Base-by-base conservation (phyloP, 2,113 vertebrate genomes). In the Albula glossodonta region DNA sequence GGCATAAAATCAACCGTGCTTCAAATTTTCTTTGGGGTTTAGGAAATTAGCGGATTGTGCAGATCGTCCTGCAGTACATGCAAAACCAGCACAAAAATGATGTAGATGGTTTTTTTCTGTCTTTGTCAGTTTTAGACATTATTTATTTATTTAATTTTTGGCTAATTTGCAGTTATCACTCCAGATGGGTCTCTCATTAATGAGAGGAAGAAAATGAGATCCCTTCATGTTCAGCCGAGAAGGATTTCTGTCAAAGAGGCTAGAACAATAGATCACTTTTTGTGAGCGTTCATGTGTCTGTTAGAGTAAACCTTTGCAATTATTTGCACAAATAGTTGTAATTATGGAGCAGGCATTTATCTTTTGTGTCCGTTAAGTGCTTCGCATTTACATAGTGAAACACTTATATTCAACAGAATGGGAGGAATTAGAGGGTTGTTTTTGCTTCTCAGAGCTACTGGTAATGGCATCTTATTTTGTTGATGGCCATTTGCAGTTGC, bases 321-420 rank as follows among this genome's bases (percentile, higher is more conserved):
- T 94, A 94, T 93, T 93, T 91, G 92, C 90, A 87, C 91, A 93
- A 93, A 94, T 94, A 92, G 93, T 90, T 87, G 93, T 93, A 93
- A 94, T 94, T 93, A 94, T 90, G 89, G 90, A 89, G 90, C 86
- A 88, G 87, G 89, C 90, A 92, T 94, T 93, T 92, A 92, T 94
- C 92, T 93, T 88, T 91, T 66, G 85, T 66, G 84, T 86, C 87
- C 85, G 85, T 89, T 90, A 93, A 90, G 87, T 92, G 83, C 70
- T 19, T 78, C 11, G 11, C 41, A 78, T 78, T 85, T 80, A 56
- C 77, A 85, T 85, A 85, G 84, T 5, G n/a, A 52, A 85, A 57
- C 77, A 79, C 84, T 84, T 78, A 49, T 5, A 56, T 17, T 85
- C 84, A n/a, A 51, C 89, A 86, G 52, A 91, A 90, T 77, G 86